Evolutionary conservation across 2,113 vertebrate genomes (phyloP), one percentile per base, ranked within the genome.

Genomic region (Caloenas nicobarica): DNA sequence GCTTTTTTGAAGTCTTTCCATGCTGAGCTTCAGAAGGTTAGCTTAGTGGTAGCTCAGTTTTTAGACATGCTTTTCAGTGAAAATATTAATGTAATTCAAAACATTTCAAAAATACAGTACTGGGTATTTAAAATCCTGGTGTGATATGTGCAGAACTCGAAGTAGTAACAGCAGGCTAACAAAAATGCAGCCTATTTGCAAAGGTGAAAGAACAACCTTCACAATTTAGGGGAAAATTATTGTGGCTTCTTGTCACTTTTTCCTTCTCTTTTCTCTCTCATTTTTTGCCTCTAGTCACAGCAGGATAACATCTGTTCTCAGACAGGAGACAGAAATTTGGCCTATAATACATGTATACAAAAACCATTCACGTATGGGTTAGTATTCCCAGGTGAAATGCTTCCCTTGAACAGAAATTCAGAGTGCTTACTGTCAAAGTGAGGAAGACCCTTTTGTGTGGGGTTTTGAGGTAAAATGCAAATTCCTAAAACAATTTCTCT

Each of bases 11-110:
- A 88, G 5, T 28, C 53, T 96, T 84, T 94, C 44, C 25, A 54
- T 51, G 80, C 79, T 90, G 70, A 73, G 36, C 40, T 84, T 90
- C 57, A 87, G 34, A 96, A 88, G 40, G 61, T 64, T 88, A 68
- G 33, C 29, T 66, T 94, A 81, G 64, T 68, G 62, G 33, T 80
- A 86, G n/a, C 31, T 76, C 29, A 69, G 29, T 72, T 96, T 78
- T 85, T 33, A 94, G 68, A 60, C 28, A 80, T 1, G 3, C 1
- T 88, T 95, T 91, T 81, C 56, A 74, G 44, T 53, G 77, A 92
- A 89, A 93, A 88, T 94, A 79, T 88, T 97, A 1, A 79, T 87
- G 53, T 78, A 91, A 88, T 94, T 96, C 34, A 95, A 93, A 94
- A 61, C 25, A 78, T 85, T 89, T 89, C 31, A 66, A 88, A 74